Evolutionary conservation across 2,888 invertebrate genomes (phyloP), one percentile per base, ranked within the genome.

Genomic region (Candidula unifasciata): DNA sequence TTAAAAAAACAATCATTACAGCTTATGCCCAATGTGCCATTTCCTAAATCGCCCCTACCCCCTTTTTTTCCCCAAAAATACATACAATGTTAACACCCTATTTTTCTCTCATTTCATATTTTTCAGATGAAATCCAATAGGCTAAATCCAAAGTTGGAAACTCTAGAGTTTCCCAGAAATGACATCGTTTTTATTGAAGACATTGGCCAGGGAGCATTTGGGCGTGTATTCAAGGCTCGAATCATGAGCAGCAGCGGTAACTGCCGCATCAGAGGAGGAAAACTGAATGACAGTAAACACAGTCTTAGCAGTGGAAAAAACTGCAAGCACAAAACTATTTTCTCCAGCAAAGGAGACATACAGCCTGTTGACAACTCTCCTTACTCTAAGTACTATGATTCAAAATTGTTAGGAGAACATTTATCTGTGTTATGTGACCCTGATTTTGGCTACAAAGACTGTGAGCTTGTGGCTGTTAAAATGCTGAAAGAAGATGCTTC

Each of bases 401-500:
- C 80, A 24, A 73, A 76, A 54, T 68, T 84, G 27, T 52, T 84
- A 44, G 73, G 13, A 6, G 83, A 83, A 13, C 74, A 74, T 30
- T 8, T 77, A 44, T 54, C 37, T 21, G 37, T 69, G 68, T 57
- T 54, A 6, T 52, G 37, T 69, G 69, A 78, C 27, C 54, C 68
- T 54, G 2, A 94, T 13, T n/a, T n/a, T 10, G 35, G 30, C 98
- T 2, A 95, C 96, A 81, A 96, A 96, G 98, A 98, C 91, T 97
- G 97, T 90, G 97, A 97, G 3, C 95, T 98, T 90, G 97, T 98
- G 77, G 99, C 98, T 78, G 98, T 99, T 0, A 99, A 99, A 95
- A 98, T 98, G 97, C 95, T 99, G 0, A 98, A 98, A 94, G 98
- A 98, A 93, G 98, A 98, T 94, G 98, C 98, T n/a, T 96, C 97